These are phyloP conservation scores for Tipula lateralis DNA, from an alignment of 2,888 invertebrate species.

Conservation along the genomic window DNA sequence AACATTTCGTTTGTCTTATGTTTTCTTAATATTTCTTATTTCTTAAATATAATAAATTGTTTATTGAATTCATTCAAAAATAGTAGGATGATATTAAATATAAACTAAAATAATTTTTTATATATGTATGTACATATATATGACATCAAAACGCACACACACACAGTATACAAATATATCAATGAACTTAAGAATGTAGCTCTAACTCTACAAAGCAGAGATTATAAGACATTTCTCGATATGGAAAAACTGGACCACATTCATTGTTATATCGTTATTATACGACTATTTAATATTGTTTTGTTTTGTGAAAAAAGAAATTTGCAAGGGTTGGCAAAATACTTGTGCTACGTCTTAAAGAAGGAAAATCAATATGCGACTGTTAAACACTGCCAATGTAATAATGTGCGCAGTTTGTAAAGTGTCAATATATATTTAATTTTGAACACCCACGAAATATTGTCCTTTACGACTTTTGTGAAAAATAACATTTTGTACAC, in stretches of 20 bases:
- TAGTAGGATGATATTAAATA: constrained; percentile 24
- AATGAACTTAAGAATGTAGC: constrained; percentile 19
- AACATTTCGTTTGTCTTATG: constrained; percentile 1
- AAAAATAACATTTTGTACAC: neutral
- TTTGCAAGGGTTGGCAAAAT: neutral
- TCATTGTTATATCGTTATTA: neutral
- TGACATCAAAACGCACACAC: neutral
- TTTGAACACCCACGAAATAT: neutral
- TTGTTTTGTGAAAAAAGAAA: neutral
- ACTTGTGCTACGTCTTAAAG: neutral
- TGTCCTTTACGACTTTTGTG: neutral
- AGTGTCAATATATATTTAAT: too few species aligned
- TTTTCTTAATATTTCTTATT: constrained; percentile 16
- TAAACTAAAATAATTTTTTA: neutral
- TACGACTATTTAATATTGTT: neutral
- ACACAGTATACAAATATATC: neutral
- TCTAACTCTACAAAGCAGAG: neutral
- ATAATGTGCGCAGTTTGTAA: too few species aligned
- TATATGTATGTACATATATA: neutral
- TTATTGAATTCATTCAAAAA: constrained; percentile 24
- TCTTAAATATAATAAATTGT: constrained; percentile 19
- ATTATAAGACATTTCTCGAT: constrained; percentile 5
- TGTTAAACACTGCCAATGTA: neutral
- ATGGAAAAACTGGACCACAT: constrained; percentile 24
- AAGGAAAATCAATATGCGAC: neutral